Evolutionary conservation across 2,113 vertebrate species (phyloP).

Genomic region (Propithecus coquereli): DNA sequence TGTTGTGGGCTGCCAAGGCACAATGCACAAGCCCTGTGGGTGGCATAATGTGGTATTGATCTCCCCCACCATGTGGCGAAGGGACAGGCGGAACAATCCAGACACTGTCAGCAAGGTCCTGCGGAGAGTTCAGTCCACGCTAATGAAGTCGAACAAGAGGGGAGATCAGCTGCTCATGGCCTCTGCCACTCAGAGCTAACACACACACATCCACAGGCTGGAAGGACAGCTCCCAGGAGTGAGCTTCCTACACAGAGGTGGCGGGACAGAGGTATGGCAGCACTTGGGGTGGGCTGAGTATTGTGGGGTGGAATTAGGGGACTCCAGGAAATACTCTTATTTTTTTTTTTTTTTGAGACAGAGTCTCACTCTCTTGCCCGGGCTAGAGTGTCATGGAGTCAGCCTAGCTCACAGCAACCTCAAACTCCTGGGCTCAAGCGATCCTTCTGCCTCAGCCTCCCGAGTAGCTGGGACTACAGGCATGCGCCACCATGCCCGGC

Average conservation of each 20-base stretch:
- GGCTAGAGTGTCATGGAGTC: too few species aligned
- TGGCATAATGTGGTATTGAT: conserved; percentile 74
- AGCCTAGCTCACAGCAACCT: too few species aligned
- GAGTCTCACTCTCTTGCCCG: too few species aligned
- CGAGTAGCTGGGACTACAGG: too few species aligned
- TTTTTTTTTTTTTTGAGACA: too few species aligned
- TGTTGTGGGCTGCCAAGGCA: conserved; percentile 6
- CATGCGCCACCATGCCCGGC: too few species aligned
- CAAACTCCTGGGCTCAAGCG: too few species aligned
- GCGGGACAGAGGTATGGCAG: neutral
- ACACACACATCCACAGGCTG: conserved; percentile 26
- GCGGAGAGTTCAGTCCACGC: conserved; percentile 8
- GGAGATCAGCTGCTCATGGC: neutral
- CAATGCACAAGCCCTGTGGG: conserved; percentile 68
- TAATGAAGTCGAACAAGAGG: conserved; percentile 45
- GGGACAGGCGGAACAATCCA: conserved; percentile 46
- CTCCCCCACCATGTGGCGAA: neutral
- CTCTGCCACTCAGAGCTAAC: neutral
- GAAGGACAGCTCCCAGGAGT: neutral
- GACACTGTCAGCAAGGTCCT: conserved; percentile 33
- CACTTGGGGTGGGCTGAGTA: neutral
- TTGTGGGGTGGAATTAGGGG: neutral
- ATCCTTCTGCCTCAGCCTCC: too few species aligned
- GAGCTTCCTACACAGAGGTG: neutral
- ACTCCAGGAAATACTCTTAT: neutral